phyloP scores from a whole-genome alignment of 2,797 vertebrate species.

The Semotilus atromaculatus region DNA sequence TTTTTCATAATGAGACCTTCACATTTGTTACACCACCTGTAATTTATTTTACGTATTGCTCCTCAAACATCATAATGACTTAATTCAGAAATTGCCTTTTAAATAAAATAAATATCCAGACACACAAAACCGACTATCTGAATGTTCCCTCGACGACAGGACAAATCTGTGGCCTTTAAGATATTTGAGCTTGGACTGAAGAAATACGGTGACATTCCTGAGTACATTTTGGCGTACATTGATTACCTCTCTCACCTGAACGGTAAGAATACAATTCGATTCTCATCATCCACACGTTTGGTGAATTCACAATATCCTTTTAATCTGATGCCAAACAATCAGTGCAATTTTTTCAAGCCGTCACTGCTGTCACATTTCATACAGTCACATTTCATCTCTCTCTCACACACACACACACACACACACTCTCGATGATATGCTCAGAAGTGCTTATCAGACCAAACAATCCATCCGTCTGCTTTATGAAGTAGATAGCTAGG shows the following conservation, averaged over 20 bases:
- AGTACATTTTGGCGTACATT: constrained; percentile 98
- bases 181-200: constrained; percentile 99
- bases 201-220: constrained; percentile 99
- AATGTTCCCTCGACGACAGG: constrained; percentile 74
- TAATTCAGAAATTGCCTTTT: background rate
- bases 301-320: background rate
- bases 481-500: constrained; percentile 2
- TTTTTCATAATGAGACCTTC: background rate
- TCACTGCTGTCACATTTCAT: background rate
- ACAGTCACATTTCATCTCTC: background rate
- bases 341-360: background rate
- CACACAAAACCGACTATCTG: background rate
- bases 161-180: constrained; percentile 99
- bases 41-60: background rate
- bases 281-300: background rate
- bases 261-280: constrained; percentile 74
- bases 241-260: constrained; percentile 99
- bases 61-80: background rate
- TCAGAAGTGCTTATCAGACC: constrained; percentile 36
- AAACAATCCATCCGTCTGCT: background rate
- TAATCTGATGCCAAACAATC: background rate
- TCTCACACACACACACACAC: background rate
- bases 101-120: background rate
- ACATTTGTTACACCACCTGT: background rate
- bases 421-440: background rate